These are phyloP conservation scores for Lycophotia porphyrea DNA, from an alignment of 2,888 invertebrate species.

Conservation along the genomic window DNA sequence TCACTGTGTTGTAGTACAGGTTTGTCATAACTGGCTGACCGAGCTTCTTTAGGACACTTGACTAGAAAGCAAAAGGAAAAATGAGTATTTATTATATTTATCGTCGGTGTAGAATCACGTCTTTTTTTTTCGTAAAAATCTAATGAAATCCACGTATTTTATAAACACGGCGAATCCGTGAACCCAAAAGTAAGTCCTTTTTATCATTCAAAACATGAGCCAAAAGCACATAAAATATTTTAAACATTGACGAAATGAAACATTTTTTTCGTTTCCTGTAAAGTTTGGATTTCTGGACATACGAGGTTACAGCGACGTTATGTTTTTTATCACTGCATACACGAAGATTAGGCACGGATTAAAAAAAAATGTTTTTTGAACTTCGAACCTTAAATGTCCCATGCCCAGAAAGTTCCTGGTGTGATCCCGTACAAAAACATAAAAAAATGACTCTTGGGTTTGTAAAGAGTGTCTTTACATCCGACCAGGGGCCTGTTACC, in stretches of 20 bases:
- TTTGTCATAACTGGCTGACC: conserved; percentile 99
- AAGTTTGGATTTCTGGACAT: no score
- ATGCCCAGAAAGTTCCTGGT: not conserved
- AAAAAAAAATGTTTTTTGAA: not conserved
- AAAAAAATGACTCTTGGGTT: no score
- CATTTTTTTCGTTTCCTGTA: no score
- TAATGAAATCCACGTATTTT: no score
- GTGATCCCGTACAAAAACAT: not conserved
- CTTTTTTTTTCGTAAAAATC: no score
- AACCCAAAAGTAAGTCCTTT: no score
- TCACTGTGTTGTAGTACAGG: conserved; percentile 98
- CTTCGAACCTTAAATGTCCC: not conserved
- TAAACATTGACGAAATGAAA: no score
- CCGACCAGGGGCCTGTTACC: not conserved
- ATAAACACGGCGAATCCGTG: no score
- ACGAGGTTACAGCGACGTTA: no score
- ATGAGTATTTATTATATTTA: not conserved
- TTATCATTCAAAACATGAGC: no score
- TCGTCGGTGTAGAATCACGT: no score
- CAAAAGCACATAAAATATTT: no score
- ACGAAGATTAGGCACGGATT: not conserved
- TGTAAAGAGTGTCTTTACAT: not conserved
- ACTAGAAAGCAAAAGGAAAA: conserved; percentile 83
- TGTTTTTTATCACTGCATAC: not conserved
- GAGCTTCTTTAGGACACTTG: conserved; percentile 96